Evolutionary conservation across 2,797 vertebrate genomes (phyloP), one percentile per base, ranked within the genome.

Genomic region (Emys orbicularis): DNA sequence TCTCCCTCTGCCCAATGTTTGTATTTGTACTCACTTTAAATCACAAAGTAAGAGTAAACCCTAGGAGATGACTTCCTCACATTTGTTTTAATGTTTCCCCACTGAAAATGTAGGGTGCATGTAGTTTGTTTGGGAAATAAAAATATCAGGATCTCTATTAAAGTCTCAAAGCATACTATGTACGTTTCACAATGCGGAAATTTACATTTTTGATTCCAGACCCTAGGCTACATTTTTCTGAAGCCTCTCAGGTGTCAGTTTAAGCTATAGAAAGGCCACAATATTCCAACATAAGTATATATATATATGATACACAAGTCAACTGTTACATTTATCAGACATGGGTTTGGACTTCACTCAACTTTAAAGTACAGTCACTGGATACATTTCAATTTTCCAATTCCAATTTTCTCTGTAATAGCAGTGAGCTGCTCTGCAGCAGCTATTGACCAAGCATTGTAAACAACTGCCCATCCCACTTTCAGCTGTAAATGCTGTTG

Each of bases 401-500:
- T 95, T 97, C 92, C 86, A 95, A 77, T 94, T 87, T 85, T 94
- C 88, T 92, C 53, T 50, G 79, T 49, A 97, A 92, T 87, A 96
- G 81, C 37, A 94, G 68, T 87, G 84, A 97, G 72, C 52, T 88
- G 81, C 86, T 95, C 44, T 4, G 10, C 49, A 84, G 89, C 83
- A 93, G 87, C 83, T 97, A 59, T 77, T 68, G 94, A 37, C 94
- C 93, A 95, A 80, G 79, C 90, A 92, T 93, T 83, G 94, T 93
- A 89, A 87, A 95, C 68, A 97, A 96, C 61, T 92, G 90, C 87
- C 97, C 96, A 94, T 94, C 61, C 91, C 80, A 92, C 88, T 96
- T 95, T 93, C 95, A 97, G 97, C 95, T 93, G 84, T 94, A 97
- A 98, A 95, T 96, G 93, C 85, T 95, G 87, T 34, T 86, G 96